phyloP scores from a whole-genome alignment of 2,888 invertebrate genomes.

The Drosophila vallismaia region DNA sequence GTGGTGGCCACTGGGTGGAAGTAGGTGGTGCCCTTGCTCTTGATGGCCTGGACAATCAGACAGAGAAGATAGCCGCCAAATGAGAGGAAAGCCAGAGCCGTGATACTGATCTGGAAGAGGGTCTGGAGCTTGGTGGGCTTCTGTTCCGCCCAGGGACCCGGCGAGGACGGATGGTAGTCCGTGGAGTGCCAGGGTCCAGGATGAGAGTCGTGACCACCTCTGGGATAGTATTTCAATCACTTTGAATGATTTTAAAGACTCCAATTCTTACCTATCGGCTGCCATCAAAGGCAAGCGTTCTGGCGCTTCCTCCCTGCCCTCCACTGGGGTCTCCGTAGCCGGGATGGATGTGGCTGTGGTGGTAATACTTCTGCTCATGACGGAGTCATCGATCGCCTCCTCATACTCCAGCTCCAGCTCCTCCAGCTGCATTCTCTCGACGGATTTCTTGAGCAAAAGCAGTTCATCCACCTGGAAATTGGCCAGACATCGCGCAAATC shows the following conservation, averaged over 20 bases:
- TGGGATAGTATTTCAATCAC: neutral
- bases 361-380: neutral
- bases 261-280: conserved; percentile 67
- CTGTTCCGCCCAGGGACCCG: conserved; percentile 70
- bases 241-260: no score
- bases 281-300: conserved; percentile 75
- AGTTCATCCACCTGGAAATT: conserved; percentile 89
- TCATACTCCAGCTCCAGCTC: neutral
- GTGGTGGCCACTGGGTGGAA: conserved; percentile 81
- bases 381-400: neutral
- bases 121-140: conserved; percentile 88
- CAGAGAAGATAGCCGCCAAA: conserved; percentile 93
- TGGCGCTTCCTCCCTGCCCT: neutral
- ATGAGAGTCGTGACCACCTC: conserved; percentile 19
- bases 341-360: neutral
- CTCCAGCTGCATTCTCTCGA: conserved; percentile 62
- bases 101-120: conserved; percentile 91
- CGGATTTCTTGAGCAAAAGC: conserved; percentile 85
- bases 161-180: neutral
- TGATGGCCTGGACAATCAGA: conserved; percentile 90
- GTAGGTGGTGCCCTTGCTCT: conserved; percentile 86
- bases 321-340: neutral
- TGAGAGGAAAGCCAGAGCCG: conserved; percentile 91
- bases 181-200: conserved; percentile 45
- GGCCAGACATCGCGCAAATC: conserved; percentile 84